These are phyloP conservation scores for Hystrix cristata DNA, from an alignment of 2,113 vertebrate genomes.

Conservation along the genomic window DNA sequence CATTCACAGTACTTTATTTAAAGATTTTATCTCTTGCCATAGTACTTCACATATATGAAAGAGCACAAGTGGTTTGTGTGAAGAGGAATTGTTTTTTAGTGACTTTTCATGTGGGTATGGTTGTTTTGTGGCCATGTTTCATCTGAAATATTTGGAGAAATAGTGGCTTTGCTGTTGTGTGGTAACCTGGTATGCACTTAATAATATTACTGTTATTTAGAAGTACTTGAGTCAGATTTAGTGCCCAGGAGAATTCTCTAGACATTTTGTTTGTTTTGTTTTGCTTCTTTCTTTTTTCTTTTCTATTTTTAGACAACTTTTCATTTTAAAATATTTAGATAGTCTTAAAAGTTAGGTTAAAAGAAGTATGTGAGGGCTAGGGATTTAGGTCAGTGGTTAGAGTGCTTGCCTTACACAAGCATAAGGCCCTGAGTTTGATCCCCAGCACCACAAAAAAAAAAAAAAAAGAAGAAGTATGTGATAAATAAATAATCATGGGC, in stretches of 20 bases:
- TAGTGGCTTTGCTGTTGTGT: neutral
- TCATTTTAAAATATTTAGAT: neutral
- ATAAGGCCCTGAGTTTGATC: too few species aligned
- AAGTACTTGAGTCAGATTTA: neutral
- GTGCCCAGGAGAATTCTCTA: neutral
- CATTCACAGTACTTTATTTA: neutral
- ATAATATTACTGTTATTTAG: neutral
- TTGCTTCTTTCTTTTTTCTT: neutral
- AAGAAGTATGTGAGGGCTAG: neutral
- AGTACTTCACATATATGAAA: neutral
- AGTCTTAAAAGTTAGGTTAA: neutral
- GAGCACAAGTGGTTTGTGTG: neutral
- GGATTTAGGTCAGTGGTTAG: too few species aligned
- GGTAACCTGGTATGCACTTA: neutral
- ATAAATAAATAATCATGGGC: constrained; percentile 12
- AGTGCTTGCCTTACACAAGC: too few species aligned
- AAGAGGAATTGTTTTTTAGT: neutral
- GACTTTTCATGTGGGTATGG: neutral
- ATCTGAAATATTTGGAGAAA: constrained; percentile 48
- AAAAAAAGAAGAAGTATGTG: neutral
- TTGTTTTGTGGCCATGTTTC: constrained; percentile 6
- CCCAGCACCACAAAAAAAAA: too few species aligned
- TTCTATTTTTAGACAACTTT: neutral
- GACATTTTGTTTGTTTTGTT: neutral
- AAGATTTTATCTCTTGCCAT: neutral